phyloP scores from a whole-genome alignment of 2,113 vertebrate genomes.

The Pteruthius melanotis region DNA sequence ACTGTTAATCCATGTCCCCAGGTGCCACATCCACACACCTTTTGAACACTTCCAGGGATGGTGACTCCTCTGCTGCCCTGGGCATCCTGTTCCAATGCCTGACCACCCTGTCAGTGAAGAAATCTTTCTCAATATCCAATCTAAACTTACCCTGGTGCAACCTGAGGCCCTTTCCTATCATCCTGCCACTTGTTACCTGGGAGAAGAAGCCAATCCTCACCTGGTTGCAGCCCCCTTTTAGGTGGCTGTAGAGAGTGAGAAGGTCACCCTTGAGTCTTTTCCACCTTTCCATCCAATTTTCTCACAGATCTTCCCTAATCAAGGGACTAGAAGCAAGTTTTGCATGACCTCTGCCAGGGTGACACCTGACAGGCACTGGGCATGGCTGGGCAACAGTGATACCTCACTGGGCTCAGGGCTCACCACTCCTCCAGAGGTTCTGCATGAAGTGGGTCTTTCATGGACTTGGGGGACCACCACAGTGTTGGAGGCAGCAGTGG shows the following conservation, averaged over 20 bases:
- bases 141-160: neutral
- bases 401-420: rapidly evolving
- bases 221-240: neutral
- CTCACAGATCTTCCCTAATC: neutral
- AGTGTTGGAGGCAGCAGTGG: neutral
- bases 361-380: neutral
- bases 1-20: neutral
- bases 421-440: neutral
- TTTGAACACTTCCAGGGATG: neutral
- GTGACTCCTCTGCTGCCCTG: neutral
- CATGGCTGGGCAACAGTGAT: neutral
- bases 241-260: neutral
- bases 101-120: neutral
- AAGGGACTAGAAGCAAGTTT: neutral
- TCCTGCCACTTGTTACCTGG: neutral
- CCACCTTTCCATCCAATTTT: neutral
- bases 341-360: neutral
- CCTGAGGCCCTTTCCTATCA: neutral
- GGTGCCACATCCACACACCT: neutral
- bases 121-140: neutral
- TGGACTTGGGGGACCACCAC: neutral
- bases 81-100: neutral
- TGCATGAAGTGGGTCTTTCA: neutral
- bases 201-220: neutral
- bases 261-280: neutral